Evolutionary conservation across 2,888 invertebrate genomes (phyloP), one percentile per base, ranked within the genome.

Genomic region (Cerastis leucographa): DNA sequence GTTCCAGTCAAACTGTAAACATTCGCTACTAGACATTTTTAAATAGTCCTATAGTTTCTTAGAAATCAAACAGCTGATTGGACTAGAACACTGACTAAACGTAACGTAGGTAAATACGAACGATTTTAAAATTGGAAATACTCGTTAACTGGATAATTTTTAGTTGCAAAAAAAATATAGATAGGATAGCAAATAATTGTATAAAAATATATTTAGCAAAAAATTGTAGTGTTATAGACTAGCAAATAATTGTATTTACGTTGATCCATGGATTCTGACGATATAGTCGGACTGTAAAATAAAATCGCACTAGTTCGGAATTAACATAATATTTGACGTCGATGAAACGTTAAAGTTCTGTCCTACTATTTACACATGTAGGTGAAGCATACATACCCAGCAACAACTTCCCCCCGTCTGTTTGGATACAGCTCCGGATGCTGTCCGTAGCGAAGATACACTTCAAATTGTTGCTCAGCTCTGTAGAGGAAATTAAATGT

Each of bases 371-470:
- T 54, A 40, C 9, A 6, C n/a, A 56, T 4, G 1, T 70, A 71
- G 17, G 46, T 62, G 35, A 66, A 65, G 14, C 62, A 68, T 65
- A 91, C 98, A 95, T 96, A 98, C 97, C 99, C 99, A 76, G 98
- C 98, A 1, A 99, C 98, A 35, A 99, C 97, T 94, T 99, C 98
- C 1, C 99, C 99, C 85, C 99, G 97, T 85, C 99, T 97, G 93
- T 99, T 99, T 1, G 99, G 99, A 94, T 99, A 99, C 40, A 99
- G 97, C 93, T 99, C 99, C 56, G 99, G 99, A 97, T 99, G 99
- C 91, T 99, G 99, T n/a, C 99, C 99, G 92, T 99, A 99, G 83
- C 99, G 97, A 72, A 98, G 97, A 92, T 98, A 99, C 66, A 99
- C 98, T 94, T 99, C 99, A 90, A 98, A 98, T 94, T 99, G 99